Conservation (phyloP, 1,140 invertebrate species). For the Ericerus pela region DNA sequence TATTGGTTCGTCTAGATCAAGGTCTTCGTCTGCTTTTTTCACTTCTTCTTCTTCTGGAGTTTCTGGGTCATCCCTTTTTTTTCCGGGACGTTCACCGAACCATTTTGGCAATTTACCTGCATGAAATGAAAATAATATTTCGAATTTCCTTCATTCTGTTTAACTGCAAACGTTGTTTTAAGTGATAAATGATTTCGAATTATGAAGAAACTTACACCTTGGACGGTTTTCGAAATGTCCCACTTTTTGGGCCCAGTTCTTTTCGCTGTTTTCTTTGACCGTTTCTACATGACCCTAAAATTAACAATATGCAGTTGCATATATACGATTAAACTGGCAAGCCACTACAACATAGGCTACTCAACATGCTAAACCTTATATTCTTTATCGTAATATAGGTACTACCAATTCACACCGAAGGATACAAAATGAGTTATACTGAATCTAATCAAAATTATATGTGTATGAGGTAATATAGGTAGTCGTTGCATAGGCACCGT, state of each 20-base stretch:
- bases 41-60: constrained; percentile 75
- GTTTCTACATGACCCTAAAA: constrained; percentile 62
- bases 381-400: too few species aligned
- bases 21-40: constrained; percentile 21
- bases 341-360: too few species aligned
- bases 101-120: constrained; percentile 81
- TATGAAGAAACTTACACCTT: constrained; percentile 54
- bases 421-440: too few species aligned
- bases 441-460: too few species aligned
- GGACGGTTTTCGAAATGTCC: constrained; percentile 72
- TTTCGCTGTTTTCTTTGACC: constrained; percentile 67
- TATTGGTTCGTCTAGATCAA: constrained; percentile 14
- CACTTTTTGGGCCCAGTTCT: constrained; percentile 69
- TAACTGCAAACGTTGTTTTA: too few species aligned
- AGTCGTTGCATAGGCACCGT: too few species aligned
- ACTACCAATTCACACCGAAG: too few species aligned
- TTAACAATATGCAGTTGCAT: constrained; percentile 18
- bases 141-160: too few species aligned
- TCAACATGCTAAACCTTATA: too few species aligned
- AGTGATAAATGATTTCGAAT: too few species aligned
- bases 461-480: too few species aligned
- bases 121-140: too few species aligned
- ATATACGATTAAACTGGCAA: not conserved
- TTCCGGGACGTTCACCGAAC: constrained; percentile 85
- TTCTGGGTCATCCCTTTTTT: constrained; percentile 71